Percentiles rank a stretch among this genome's conserved stretches.
Conservation (phyloP, 1,140 invertebrate species). For the Macrostomum lignano region DNA sequence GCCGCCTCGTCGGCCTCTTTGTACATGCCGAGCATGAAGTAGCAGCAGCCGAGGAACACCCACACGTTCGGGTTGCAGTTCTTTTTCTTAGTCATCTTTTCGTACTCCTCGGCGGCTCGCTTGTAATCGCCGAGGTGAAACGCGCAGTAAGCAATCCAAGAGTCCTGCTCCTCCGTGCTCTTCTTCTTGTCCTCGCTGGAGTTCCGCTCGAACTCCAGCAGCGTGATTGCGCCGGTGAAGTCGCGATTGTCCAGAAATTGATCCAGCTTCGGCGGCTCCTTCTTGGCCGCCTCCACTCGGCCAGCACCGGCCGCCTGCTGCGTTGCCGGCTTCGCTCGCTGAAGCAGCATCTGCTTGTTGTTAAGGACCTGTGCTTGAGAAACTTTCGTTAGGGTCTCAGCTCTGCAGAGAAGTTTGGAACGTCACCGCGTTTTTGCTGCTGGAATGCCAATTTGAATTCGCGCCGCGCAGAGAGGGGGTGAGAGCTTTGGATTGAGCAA, state of each 20-base stretch:
- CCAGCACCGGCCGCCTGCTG: constrained; percentile 6
- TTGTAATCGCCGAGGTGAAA: constrained; percentile 82
- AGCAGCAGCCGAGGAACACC: constrained; percentile 63
- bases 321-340: constrained; percentile 12
- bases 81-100: constrained; percentile 18
- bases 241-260: constrained; percentile 61
- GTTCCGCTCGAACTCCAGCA: constrained; percentile 37
- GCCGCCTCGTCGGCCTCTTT: constrained; percentile 33
- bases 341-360: constrained; percentile 10
- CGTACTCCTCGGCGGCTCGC: constrained; percentile 39
- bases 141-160: constrained; percentile 70
- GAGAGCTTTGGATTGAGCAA: too few relatives aligned
- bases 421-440: too few relatives aligned
- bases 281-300: constrained; percentile 12
- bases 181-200: too few relatives aligned
- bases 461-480: too few relatives aligned
- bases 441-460: too few relatives aligned
- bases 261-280: constrained; percentile 44
- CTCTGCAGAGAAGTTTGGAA: too few relatives aligned
- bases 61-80: constrained; percentile 30
- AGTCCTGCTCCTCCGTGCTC: constrained; percentile 36
- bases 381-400: too few relatives aligned
- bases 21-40: constrained; percentile 69
- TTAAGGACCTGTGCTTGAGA: neutral
- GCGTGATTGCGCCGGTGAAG: constrained; percentile 65